These are phyloP conservation scores for Drosophila persimilis DNA, from an alignment of 1,140 invertebrate species.

Conservation along the genomic window DNA sequence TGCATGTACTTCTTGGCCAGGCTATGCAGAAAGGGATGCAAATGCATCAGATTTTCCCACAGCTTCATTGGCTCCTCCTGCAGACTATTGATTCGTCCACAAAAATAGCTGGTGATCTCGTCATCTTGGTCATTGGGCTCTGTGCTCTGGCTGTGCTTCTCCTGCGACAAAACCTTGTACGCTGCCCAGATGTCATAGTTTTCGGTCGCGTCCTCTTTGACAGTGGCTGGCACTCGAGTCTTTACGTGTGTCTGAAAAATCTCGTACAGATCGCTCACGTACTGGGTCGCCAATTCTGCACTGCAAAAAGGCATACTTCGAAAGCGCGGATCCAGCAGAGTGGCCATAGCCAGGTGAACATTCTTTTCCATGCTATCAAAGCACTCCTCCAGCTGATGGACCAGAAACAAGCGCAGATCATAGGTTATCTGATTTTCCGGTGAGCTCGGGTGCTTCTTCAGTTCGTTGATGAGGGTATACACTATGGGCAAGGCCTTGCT, in stretches of 20 bases:
- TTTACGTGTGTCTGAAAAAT: neutral
- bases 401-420: constrained; percentile 45
- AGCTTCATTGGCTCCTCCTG: constrained; percentile 41
- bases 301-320: constrained; percentile 48
- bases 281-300: constrained; percentile 31
- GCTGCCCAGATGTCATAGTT: constrained; percentile 49
- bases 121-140: constrained; percentile 19
- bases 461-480: constrained; percentile 42
- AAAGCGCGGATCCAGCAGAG: constrained; percentile 46
- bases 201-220: neutral
- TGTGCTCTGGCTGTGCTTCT: constrained; percentile 26
- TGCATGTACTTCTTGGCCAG: constrained; percentile 50
- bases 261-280: constrained; percentile 44
- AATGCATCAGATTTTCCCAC: constrained; percentile 43
- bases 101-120: constrained; percentile 50
- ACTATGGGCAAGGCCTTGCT: constrained; percentile 43
- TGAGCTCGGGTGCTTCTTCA: constrained; percentile 25
- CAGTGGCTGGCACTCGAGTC: neutral
- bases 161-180: constrained; percentile 35
- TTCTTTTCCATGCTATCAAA: constrained; percentile 47
- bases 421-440: constrained; percentile 17
- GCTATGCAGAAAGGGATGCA: constrained; percentile 47
- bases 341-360: constrained; percentile 25
- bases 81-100: constrained; percentile 31
- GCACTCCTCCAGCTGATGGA: constrained; percentile 23